A percentile compares a stretch with the other conserved stretches of the same genome.
Conservation (phyloP, 2,113 vertebrate genomes). For the Bambusicola thoracicus region DNA sequence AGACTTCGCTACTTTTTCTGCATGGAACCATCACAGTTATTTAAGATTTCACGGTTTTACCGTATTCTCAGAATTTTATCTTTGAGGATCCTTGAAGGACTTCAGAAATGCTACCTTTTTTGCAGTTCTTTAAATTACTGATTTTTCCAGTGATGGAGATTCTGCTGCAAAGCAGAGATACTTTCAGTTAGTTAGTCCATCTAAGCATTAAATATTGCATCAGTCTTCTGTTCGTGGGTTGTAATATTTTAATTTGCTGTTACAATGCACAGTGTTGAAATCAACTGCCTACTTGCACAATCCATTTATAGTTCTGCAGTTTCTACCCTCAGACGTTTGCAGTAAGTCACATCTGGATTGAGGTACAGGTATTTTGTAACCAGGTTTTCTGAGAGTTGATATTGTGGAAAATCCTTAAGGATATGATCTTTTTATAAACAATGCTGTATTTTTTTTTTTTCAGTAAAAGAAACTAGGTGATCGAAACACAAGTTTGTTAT, state of each 20-base stretch:
- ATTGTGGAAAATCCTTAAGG: not conserved
- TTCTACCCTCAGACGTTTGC: not conserved
- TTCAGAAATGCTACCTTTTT: not conserved
- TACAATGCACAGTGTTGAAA: not conserved
- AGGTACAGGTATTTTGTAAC: not conserved
- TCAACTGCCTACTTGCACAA: not conserved
- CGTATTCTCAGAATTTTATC: not conserved
- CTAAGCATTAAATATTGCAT: not conserved
- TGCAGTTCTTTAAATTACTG: not conserved
- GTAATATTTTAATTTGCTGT: not conserved
- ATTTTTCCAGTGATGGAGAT: not conserved
- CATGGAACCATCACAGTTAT: not conserved
- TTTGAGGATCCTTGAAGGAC: not conserved
- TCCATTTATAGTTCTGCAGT: not conserved
- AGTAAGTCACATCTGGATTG: not conserved
- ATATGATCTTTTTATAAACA: not conserved
- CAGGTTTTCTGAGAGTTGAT: not conserved
- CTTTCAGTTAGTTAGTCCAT: not conserved
- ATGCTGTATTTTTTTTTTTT: fast-evolving
- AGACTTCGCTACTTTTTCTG: not conserved
- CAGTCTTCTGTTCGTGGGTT: not conserved
- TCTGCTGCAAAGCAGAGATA: not conserved
- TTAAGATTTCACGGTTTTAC: not conserved
- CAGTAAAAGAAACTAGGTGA: not conserved
- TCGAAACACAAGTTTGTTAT: not conserved